Evolutionary conservation across 2,888 invertebrate genomes (phyloP).

Genomic region (Tetrapedia diversipes): DNA sequence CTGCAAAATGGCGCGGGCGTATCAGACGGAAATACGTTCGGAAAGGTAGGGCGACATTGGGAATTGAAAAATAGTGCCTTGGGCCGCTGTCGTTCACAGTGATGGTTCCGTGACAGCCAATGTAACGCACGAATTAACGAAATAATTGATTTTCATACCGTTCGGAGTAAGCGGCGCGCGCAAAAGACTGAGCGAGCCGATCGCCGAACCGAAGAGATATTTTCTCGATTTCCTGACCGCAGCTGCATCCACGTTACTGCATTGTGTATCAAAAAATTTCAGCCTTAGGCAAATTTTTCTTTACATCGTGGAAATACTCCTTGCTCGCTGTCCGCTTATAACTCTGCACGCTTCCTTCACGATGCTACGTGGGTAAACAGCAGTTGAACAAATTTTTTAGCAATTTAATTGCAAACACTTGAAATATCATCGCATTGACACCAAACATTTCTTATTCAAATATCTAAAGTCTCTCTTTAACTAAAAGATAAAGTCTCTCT

Average conservation of each 20-base stretch:
- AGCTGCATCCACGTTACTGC: slow-evolving; percentile 62
- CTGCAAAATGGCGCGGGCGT: slow-evolving; percentile 58
- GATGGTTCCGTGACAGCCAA: slow-evolving; percentile 79
- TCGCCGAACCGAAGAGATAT: slow-evolving; percentile 67
- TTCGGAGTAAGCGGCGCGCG: slow-evolving; percentile 71
- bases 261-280: slow-evolving; percentile 47
- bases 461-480: not conserved
- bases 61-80: slow-evolving; percentile 81
- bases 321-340: not conserved
- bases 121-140: slow-evolving; percentile 79
- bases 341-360: not conserved
- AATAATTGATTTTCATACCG: slow-evolving; percentile 76
- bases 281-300: slow-evolving; percentile 51
- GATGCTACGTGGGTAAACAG: not conserved
- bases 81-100: slow-evolving; percentile 79
- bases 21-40: slow-evolving; percentile 65
- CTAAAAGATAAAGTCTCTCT: too few species aligned
- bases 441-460: not conserved
- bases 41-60: slow-evolving; percentile 75
- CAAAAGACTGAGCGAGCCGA: slow-evolving; percentile 64
- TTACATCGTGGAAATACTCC: slow-evolving; percentile 29
- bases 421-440: too few species aligned
- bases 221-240: slow-evolving; percentile 67
- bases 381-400: not conserved
- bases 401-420: too few species aligned